Base-by-base conservation (phyloP, 64 coral and sea anemone species). In the Astreopora myriophthalma region DNA sequence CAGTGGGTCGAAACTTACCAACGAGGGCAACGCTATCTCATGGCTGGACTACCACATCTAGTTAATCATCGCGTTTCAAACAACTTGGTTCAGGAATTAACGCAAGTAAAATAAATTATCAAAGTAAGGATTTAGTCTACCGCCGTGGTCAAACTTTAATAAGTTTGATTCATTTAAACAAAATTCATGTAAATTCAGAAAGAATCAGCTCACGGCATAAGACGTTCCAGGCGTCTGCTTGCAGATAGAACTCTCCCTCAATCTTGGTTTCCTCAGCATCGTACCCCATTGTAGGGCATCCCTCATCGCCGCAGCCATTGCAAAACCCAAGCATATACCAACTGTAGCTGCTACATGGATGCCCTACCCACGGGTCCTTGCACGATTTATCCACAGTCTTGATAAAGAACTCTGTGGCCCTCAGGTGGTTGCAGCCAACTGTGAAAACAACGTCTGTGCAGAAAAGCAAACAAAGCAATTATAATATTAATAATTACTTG, bases 151-250 rank as follows among this genome's bases (percentile, higher is more conserved):
- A n/a, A n/a, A n/a, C n/a, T n/a, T n/a, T n/a, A n/a, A n/a, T n/a
- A n/a, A n/a, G n/a, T n/a, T n/a, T n/a, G n/a, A n/a, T n/a, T n/a
- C n/a, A n/a, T n/a, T n/a, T n/a, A n/a, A n/a, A n/a, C n/a, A n/a
- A n/a, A n/a, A n/a, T n/a, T n/a, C n/a, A n/a, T n/a, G n/a, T n/a
- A n/a, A n/a, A n/a, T n/a, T n/a, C n/a, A n/a, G n/a, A n/a, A n/a
- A n/a, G n/a, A n/a, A 62, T 0, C 57, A n/a, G 31, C 88, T 49
- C 22, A 90, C 88, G 75, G 5, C 88, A 90, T 51, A 90, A 90
- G 3, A 37, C 75, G 58, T 62, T 0, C 32, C 34, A 1, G 5
- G 25, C 16, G 14, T 37, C 31, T 81, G 88, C 82, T 8, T 81
- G 32, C 25, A 90, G 37, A 20, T 31, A 90, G 28, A 81, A 90